A percentile compares a stretch with the other conserved stretches of the same genome.
phyloP scores from a whole-genome alignment of 2,797 vertebrate genomes.

The Microctenopoma lineatum region DNA sequence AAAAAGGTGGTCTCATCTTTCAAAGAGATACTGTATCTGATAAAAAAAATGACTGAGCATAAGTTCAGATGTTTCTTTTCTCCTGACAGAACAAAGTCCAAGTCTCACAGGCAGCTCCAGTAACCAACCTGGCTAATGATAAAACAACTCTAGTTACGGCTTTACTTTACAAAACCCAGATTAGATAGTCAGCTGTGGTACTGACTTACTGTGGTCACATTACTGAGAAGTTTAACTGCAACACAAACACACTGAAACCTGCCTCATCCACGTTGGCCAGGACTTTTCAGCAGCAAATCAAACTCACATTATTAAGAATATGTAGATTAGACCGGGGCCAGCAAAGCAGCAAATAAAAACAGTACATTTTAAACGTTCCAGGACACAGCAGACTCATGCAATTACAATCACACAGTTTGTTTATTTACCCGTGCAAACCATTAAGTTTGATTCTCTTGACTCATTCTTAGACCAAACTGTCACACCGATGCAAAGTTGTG shows the following conservation, averaged over 20 bases:
- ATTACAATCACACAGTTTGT: not conserved
- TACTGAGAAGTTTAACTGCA: not conserved
- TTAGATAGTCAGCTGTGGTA: not conserved
- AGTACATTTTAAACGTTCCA: not conserved
- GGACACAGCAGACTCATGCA: not conserved
- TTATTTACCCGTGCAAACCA: not conserved
- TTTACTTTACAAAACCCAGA: not conserved
- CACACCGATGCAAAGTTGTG: not conserved
- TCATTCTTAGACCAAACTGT: not conserved
- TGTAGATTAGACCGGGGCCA: not conserved
- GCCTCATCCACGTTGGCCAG: not conserved
- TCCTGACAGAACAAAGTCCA: constrained; percentile 12
- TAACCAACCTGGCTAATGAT: constrained; percentile 5
- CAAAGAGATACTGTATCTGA: constrained; percentile 12
- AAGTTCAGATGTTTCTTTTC: not conserved
- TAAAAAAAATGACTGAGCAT: not conserved
- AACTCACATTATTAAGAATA: not conserved
- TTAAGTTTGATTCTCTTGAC: not conserved
- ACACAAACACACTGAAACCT: not conserved
- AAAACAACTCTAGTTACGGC: not conserved
- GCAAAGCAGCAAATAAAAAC: not conserved
- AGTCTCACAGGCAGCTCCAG: not conserved
- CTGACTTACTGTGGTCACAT: not conserved
- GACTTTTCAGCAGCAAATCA: constrained; percentile 29
- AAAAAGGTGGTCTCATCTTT: constrained; percentile 1